Conservation (phyloP, 2,113 vertebrate species). For the Dermatemys mawii region DNA sequence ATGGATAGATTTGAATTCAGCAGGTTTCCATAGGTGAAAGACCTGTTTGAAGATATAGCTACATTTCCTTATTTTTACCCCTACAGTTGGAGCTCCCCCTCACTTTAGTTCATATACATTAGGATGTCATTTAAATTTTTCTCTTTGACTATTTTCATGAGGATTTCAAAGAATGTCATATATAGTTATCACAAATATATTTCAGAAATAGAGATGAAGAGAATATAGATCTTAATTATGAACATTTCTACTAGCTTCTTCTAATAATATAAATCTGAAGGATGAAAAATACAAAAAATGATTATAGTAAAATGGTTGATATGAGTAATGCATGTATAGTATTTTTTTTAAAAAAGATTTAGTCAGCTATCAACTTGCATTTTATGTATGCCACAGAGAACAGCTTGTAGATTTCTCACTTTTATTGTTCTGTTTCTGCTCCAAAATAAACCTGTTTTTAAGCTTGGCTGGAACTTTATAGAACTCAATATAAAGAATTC, state of each 20-base stretch:
- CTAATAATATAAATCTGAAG: not conserved
- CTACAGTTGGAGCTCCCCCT: not conserved
- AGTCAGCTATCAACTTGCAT: not conserved
- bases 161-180: not conserved
- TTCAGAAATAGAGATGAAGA: not conserved
- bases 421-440: not conserved
- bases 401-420: not conserved
- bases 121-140: not conserved
- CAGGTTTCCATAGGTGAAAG: not conserved
- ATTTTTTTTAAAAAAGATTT: not conserved
- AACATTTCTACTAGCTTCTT: not conserved
- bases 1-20: not conserved
- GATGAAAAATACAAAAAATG: not conserved
- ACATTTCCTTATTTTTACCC: not conserved
- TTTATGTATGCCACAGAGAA: not conserved
- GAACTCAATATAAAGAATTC: not conserved
- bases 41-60: not conserved
- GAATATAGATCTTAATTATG: not conserved
- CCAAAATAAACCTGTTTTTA: not conserved
- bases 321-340: not conserved
- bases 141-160: not conserved
- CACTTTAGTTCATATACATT: not conserved
- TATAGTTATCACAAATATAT: not conserved
- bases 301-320: not conserved
- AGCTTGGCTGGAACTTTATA: not conserved